Conservation (phyloP, 2,113 vertebrate species). For the Puma concolor region DNA sequence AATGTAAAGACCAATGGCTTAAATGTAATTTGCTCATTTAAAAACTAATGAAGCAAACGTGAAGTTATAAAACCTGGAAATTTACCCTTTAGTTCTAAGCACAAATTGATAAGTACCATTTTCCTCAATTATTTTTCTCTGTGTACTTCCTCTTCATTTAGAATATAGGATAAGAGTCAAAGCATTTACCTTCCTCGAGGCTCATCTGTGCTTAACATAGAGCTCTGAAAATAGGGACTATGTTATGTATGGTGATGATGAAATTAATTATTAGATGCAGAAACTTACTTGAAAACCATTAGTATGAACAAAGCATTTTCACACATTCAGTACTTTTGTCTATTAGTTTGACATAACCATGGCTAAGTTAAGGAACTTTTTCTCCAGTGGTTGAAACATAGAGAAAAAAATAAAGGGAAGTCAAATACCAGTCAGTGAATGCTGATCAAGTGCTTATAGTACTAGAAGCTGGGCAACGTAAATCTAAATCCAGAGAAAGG, state of each 20-base stretch:
- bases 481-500: neutral
- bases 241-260: neutral
- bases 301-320: neutral
- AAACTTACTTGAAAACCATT: neutral
- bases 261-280: neutral
- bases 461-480: neutral
- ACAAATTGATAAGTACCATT: neutral
- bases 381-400: neutral
- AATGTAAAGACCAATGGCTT: neutral
- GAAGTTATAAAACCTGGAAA: conserved; percentile 5
- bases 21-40: neutral
- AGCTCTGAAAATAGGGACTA: neutral
- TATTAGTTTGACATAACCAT: neutral
- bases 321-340: neutral
- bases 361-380: neutral
- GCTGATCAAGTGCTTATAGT: neutral
- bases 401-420: neutral
- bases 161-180: neutral
- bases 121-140: neutral
- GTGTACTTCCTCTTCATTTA: neutral
- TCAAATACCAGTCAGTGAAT: neutral
- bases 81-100: neutral
- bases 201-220: neutral
- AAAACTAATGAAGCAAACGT: neutral
- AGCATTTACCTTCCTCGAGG: neutral